Evolutionary conservation across 2,888 invertebrate species (phyloP).

Genomic region (Marronus borbonicus): DNA sequence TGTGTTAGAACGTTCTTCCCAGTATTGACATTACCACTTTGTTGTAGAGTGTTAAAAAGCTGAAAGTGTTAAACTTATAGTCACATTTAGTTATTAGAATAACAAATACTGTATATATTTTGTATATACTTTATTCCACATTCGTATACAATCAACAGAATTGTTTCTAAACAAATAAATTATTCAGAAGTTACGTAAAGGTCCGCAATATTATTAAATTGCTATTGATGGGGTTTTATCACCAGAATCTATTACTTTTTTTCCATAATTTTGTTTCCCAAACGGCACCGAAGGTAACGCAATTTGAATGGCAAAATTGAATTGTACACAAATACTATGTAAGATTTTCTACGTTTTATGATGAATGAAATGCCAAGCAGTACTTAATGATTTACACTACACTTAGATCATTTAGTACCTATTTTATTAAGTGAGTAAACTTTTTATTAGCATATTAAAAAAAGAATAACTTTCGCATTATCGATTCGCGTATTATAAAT

Average conservation of each 20-base stretch:
- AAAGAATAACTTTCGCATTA: conserved; percentile 38
- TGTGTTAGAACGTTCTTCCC: conserved; percentile 7
- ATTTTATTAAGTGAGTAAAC: conserved; percentile 46
- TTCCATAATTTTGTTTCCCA: too few species aligned
- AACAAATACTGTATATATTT: conserved; percentile 16
- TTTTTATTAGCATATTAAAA: conserved; percentile 44
- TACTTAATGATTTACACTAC: conserved; percentile 43
- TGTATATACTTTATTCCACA: neutral
- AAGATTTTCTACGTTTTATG: conserved; percentile 22
- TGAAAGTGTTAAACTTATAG: conserved; percentile 39
- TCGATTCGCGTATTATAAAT: conserved; percentile 38
- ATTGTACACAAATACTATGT: neutral
- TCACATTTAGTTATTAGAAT: conserved; percentile 30
- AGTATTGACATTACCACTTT: conserved; percentile 41
- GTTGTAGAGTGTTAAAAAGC: conserved; percentile 30
- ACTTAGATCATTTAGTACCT: conserved; percentile 47
- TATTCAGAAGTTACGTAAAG: too few species aligned
- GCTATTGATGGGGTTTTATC: too few species aligned
- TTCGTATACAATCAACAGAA: too few species aligned
- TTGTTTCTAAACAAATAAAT: conserved; percentile 3
- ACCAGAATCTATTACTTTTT: too few species aligned
- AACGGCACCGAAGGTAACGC: too few species aligned
- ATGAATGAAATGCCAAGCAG: conserved; percentile 42
- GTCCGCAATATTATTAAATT: conserved; percentile 4
- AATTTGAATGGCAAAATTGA: too few species aligned